phyloP scores from a whole-genome alignment of 2,797 vertebrate species.

The Esox masquinongy region DNA sequence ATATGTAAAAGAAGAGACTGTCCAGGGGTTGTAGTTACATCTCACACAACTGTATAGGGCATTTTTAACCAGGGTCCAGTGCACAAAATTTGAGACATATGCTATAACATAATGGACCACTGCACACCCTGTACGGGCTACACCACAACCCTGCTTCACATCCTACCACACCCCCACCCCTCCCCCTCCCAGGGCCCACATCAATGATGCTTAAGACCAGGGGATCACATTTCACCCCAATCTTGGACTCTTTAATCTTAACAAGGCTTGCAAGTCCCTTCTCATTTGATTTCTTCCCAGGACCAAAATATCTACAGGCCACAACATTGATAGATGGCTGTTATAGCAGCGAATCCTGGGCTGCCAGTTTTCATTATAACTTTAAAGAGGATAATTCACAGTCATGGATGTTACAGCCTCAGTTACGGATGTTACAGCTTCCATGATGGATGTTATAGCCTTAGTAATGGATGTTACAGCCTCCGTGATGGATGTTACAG shows the following conservation, averaged over 20 bases:
- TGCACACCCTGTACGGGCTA: constrained; percentile 4
- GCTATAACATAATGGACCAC: not conserved
- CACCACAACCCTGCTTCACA: constrained; percentile 8
- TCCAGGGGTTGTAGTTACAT: too few relatives aligned
- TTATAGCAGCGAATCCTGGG: not conserved
- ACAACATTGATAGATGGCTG: constrained; percentile 17
- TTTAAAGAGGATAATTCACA: too few relatives aligned
- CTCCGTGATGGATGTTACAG: too few relatives aligned
- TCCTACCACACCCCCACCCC: constrained; percentile 14
- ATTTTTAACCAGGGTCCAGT: not conserved
- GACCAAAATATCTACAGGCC: constrained; percentile 33
- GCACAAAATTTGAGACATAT: not conserved
- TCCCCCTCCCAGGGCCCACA: constrained; percentile 9
- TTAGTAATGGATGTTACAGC: too few relatives aligned
- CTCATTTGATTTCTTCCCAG: constrained; percentile 12
- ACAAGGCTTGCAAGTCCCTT: not conserved
- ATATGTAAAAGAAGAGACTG: too few relatives aligned
- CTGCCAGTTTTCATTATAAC: too few relatives aligned
- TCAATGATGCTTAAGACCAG: constrained; percentile 29
- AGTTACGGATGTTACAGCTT: too few relatives aligned
- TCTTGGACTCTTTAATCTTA: constrained; percentile 37
- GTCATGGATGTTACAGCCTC: too few relatives aligned
- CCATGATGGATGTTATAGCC: too few relatives aligned
- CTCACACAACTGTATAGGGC: too few relatives aligned
- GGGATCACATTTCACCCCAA: constrained; percentile 46